phyloP scores from a whole-genome alignment of 2,888 invertebrate species.

The Hypolimnas misippus region DNA sequence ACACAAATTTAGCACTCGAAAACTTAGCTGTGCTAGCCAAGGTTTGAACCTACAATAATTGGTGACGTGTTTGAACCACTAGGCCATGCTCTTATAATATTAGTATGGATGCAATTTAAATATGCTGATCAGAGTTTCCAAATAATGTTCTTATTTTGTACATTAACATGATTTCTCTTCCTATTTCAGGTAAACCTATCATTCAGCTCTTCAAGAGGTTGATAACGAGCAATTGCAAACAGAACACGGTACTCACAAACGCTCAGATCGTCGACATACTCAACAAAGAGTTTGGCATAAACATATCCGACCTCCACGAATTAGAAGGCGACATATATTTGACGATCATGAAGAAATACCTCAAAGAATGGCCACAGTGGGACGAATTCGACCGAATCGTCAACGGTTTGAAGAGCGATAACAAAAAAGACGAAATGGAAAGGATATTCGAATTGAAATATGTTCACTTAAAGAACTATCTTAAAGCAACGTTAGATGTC shows the following conservation, averaged over 20 bases:
- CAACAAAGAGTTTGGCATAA: conserved; percentile 59
- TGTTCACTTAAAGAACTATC: conserved; percentile 56
- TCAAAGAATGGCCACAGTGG: conserved; percentile 75
- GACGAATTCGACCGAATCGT: conserved; percentile 61
- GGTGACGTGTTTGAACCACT: too few relatives aligned
- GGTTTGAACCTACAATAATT: too few relatives aligned
- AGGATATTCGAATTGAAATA: conserved; percentile 58
- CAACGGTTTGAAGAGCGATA: conserved; percentile 49
- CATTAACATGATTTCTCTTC: not conserved
- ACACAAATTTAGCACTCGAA: too few relatives aligned
- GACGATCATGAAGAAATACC: conserved; percentile 64
- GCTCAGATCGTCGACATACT: conserved; percentile 64
- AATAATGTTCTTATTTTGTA: too few relatives aligned
- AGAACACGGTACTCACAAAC: conserved; percentile 66
- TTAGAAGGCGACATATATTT: conserved; percentile 66
- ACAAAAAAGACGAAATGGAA: conserved; percentile 46
- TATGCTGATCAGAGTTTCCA: not conserved
- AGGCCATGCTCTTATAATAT: too few relatives aligned
- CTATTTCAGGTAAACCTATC: conserved; percentile 60
- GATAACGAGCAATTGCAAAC: conserved; percentile 59
- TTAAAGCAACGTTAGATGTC: conserved; percentile 53
- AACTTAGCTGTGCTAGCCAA: too few relatives aligned
- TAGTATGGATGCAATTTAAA: too few relatives aligned
- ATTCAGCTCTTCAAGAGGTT: conserved; percentile 61
- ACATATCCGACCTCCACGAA: conserved; percentile 52